Evolutionary conservation across 2,888 invertebrate species (phyloP).

Genomic region (Teinopalpus imperialis): DNA sequence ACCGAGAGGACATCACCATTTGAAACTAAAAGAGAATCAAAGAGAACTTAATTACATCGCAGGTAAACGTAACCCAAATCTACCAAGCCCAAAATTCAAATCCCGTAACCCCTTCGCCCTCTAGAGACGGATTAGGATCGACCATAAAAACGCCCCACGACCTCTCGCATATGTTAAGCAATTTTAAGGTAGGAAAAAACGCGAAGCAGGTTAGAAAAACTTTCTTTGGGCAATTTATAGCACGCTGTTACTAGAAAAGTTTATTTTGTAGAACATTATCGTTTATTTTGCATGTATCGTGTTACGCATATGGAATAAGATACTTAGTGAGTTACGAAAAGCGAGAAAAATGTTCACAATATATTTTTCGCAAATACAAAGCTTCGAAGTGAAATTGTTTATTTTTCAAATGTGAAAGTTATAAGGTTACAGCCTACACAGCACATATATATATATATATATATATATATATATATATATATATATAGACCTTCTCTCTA

Average conservation of each 20-base stretch:
- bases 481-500: too few relatives aligned
- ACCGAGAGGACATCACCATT: too few relatives aligned
- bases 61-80: background rate
- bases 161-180: constrained; percentile 7
- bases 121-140: constrained; percentile 12
- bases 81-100: constrained; percentile 5
- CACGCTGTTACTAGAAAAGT: background rate
- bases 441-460: too few relatives aligned
- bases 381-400: too few relatives aligned
- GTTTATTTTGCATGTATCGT: background rate
- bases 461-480: too few relatives aligned
- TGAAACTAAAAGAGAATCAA: too few relatives aligned
- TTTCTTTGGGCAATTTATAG: background rate
- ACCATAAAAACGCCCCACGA: background rate
- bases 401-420: too few relatives aligned
- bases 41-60: background rate
- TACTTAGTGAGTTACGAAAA: too few relatives aligned
- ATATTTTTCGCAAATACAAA: too few relatives aligned
- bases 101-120: constrained; percentile 1
- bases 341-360: too few relatives aligned
- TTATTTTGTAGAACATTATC: background rate
- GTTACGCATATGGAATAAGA: too few relatives aligned
- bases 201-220: background rate
- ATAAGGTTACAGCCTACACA: too few relatives aligned
- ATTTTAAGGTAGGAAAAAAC: background rate